Evolutionary conservation across 2,113 vertebrate species (phyloP).

Genomic region (Raja brachyura): DNA sequence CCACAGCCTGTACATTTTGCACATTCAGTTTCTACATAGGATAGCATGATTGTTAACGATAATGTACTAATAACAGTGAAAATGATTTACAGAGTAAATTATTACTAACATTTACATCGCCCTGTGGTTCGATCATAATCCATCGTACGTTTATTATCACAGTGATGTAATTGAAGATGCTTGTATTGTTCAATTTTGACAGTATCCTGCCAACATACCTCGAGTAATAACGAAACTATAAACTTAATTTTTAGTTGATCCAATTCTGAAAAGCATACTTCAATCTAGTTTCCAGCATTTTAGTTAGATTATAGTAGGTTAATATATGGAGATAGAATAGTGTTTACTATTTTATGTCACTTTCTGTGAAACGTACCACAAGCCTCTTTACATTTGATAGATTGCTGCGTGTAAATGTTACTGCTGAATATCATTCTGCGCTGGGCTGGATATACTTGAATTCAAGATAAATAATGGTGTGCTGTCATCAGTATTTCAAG

Average conservation of each 20-base stretch:
- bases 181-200: neutral
- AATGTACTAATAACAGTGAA: neutral
- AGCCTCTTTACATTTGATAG: too few species aligned
- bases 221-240: neutral
- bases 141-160: neutral
- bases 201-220: too few species aligned
- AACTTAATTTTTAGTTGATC: neutral
- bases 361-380: neutral
- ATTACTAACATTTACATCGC: neutral
- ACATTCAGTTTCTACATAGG: neutral
- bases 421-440: neutral
- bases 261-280: neutral
- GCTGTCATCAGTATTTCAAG: too few species aligned
- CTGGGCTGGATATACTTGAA: neutral
- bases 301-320: neutral
- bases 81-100: too few species aligned
- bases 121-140: neutral
- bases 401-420: neutral
- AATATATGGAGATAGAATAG: neutral
- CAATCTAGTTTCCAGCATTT: neutral
- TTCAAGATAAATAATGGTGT: neutral
- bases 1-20: too few species aligned
- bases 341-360: neutral
- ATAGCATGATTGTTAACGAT: neutral
- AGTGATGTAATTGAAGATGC: neutral